Evolutionary conservation across 2,113 vertebrate species (phyloP).

Genomic region (Noturus placidus): DNA sequence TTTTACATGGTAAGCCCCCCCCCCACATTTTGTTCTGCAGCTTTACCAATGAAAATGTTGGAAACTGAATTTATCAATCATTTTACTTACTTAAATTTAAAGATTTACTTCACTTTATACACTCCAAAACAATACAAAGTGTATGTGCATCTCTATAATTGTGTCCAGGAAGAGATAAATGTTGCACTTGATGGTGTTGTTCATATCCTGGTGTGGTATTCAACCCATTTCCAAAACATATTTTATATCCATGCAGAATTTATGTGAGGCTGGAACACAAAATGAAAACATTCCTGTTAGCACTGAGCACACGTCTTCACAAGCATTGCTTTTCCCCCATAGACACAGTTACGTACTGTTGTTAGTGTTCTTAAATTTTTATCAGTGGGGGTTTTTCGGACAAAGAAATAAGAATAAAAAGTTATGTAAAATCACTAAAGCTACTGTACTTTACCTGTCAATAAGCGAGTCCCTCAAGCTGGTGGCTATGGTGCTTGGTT

Average conservation of each 20-base stretch:
- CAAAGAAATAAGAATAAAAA: not conserved
- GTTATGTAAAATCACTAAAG: not conserved
- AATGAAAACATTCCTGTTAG: not conserved
- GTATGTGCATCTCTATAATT: not conserved
- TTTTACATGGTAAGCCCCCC: not conserved
- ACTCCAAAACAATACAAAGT: conserved; percentile 13
- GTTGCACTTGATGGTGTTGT: not conserved
- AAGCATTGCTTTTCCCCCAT: not conserved
- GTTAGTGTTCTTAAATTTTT: not conserved
- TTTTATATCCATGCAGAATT: not conserved
- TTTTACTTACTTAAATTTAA: conserved; percentile 3
- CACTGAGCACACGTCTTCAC: not conserved
- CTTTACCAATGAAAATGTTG: not conserved
- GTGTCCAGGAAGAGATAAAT: not conserved
- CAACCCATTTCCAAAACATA: not conserved
- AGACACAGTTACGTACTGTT: not conserved
- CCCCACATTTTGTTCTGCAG: not conserved
- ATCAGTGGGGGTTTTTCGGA: not conserved
- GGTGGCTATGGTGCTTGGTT: conserved; percentile 91
- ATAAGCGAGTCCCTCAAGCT: conserved; percentile 95
- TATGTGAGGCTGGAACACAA: conserved; percentile 58
- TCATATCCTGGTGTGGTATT: conserved; percentile 13
- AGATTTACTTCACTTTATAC: conserved; percentile 22
- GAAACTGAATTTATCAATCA: not conserved
- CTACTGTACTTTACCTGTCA: conserved; percentile 80